These are phyloP conservation scores for Stomatorhinus ivindoensis DNA, from an alignment of 2,113 vertebrate genomes.

Conservation along the genomic window DNA sequence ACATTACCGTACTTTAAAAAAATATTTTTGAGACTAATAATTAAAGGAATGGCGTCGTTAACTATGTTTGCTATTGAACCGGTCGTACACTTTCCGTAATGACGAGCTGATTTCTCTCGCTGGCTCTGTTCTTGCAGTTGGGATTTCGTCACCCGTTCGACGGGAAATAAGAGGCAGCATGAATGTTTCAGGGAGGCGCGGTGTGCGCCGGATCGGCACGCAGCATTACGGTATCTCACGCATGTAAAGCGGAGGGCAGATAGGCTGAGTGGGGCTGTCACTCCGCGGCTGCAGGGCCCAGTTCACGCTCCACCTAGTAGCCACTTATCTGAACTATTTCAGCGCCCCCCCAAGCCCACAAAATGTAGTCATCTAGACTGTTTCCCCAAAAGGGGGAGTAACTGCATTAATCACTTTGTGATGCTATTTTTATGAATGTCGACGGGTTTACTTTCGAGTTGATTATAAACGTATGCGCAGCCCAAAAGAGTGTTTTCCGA, in stretches of 20 bases:
- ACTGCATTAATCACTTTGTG: background rate
- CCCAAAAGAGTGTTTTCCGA: background rate
- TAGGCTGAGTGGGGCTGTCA: background rate
- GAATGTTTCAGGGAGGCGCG: background rate
- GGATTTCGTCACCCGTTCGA: conserved; percentile 1
- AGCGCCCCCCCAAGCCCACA: background rate
- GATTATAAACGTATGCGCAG: background rate
- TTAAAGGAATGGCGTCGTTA: background rate
- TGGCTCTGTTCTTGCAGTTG: background rate
- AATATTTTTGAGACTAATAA: background rate
- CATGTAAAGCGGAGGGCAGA: background rate
- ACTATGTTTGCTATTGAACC: background rate
- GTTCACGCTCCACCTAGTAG: background rate
- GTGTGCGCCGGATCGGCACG: background rate
- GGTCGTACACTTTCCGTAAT: background rate
- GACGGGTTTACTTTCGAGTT: background rate
- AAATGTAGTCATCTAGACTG: background rate
- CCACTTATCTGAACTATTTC: background rate
- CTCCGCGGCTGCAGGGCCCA: background rate
- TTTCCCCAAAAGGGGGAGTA: background rate
- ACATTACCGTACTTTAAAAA: background rate
- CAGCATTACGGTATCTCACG: background rate
- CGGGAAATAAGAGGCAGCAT: background rate
- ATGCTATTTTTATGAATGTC: background rate
- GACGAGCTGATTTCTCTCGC: background rate